Evolutionary conservation across 2,113 vertebrate species (phyloP).

Genomic region (Nasalis larvatus): DNA sequence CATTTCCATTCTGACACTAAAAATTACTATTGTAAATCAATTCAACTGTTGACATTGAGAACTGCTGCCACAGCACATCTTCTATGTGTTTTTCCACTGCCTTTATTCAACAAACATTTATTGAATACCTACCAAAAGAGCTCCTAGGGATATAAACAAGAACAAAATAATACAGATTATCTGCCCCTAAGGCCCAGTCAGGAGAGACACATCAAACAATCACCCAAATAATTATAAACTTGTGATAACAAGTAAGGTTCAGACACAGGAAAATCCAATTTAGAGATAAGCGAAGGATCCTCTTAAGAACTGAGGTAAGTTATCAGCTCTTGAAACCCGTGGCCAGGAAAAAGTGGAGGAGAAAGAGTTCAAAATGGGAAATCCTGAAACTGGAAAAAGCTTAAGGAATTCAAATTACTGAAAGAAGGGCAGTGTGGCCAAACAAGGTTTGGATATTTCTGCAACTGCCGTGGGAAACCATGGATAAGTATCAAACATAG

Average conservation of each 20-base stretch:
- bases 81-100: neutral
- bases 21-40: constrained; percentile 36
- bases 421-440: neutral
- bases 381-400: neutral
- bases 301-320: neutral
- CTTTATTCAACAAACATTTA: constrained; percentile 25
- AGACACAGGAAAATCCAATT: neutral
- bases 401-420: neutral
- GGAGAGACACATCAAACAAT: neutral
- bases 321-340: neutral
- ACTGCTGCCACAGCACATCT: neutral
- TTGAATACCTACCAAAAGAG: neutral
- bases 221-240: neutral
- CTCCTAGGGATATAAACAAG: neutral
- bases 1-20: constrained; percentile 3
- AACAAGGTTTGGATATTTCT: neutral
- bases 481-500: neutral
- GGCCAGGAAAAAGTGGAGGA: neutral
- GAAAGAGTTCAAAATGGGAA: neutral
- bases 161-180: constrained; percentile 18
- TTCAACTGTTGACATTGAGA: neutral
- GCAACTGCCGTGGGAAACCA: neutral
- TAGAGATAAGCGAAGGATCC: neutral
- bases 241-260: neutral
- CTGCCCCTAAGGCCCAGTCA: neutral